Evolutionary conservation across 2,888 invertebrate species (phyloP), one percentile per base, ranked within the genome.

Genomic region (Tetropium fuscum): DNA sequence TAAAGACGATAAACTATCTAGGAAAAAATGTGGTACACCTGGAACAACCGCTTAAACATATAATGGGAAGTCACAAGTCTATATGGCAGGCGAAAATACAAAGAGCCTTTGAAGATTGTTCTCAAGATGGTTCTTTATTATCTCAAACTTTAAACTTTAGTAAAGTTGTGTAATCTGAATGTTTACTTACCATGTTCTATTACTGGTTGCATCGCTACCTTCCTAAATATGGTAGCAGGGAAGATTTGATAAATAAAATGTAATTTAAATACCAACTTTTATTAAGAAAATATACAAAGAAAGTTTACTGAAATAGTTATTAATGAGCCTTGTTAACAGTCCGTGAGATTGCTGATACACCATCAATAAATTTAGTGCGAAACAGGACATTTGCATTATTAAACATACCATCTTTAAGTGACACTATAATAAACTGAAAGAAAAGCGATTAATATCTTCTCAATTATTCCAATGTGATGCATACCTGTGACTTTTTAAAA

Each of bases 381-480:
- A 95, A 99, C 53, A 99, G 82, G 16, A 98, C 97, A 83, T 99
- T 98, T 0, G 99, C 98, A 83, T 99, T 98, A 83, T 94, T 97
- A 84, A 98, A 99, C 96, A 99, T 98, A 19, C 98, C 98, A 81
- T 99, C 98, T 79, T 99, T 99, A 40, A 99, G 86, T 0, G 98
- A 98, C 1, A 99, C 99, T 64, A 99, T 92, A 71, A 99, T 93
- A 82, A 99, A 99, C 91, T 98, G 89, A 3, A 86, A 86, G 59
- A 75, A 60, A 72, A 64, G 38, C 51, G 53, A 34, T 38, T 30
- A n/a, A 58, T 41, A 40, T 49, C 18, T 44, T 6, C 15, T 54
- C 8, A 36, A 13, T 22, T 2, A 38, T 45, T n/a, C 6, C 3
- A 10, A n/a, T 22, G 43, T 6, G 6, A 32, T 32, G n/a, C n/a